Conservation (phyloP, 2,113 vertebrate genomes). For the Silurus meridionalis region DNA sequence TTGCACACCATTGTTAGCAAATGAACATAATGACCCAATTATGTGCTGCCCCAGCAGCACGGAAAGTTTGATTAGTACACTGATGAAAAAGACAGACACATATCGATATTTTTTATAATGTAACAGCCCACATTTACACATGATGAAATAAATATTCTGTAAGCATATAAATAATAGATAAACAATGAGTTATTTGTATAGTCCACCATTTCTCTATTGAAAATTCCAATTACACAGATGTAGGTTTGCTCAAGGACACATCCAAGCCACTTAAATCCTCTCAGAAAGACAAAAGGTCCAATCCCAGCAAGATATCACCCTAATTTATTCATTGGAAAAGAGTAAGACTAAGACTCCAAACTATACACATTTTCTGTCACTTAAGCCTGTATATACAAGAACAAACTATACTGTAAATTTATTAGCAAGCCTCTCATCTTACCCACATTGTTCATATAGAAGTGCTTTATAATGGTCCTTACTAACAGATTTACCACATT, state of each 20-base stretch:
- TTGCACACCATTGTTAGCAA: slow-evolving; percentile 8
- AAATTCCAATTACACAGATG: not conserved
- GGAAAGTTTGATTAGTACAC: slow-evolving; percentile 45
- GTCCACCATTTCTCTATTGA: not conserved
- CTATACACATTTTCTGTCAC: not conserved
- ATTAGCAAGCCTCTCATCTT: not conserved
- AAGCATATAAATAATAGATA: not conserved
- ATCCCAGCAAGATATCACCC: not conserved
- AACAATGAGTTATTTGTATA: not conserved
- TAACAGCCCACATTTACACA: slow-evolving; percentile 20
- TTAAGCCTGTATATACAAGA: not conserved
- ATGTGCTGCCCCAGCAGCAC: slow-evolving; percentile 18
- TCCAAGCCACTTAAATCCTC: no score
- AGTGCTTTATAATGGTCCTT: not conserved
- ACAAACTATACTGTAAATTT: not conserved
- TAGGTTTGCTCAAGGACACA: not conserved
- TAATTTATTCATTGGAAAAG: not conserved
- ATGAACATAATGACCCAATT: slow-evolving; percentile 12
- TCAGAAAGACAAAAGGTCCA: not conserved
- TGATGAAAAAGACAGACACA: slow-evolving; percentile 13
- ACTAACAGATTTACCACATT: not conserved
- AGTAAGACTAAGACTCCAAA: not conserved
- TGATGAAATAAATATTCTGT: not conserved
- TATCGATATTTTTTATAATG: slow-evolving; percentile 35
- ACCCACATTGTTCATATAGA: not conserved